Percentiles rank a stretch among this genome's conserved stretches.
These are phyloP conservation scores for Paramormyrops hopkinsi DNA, from an alignment of 2,797 vertebrate genomes.

Conservation along the genomic window DNA sequence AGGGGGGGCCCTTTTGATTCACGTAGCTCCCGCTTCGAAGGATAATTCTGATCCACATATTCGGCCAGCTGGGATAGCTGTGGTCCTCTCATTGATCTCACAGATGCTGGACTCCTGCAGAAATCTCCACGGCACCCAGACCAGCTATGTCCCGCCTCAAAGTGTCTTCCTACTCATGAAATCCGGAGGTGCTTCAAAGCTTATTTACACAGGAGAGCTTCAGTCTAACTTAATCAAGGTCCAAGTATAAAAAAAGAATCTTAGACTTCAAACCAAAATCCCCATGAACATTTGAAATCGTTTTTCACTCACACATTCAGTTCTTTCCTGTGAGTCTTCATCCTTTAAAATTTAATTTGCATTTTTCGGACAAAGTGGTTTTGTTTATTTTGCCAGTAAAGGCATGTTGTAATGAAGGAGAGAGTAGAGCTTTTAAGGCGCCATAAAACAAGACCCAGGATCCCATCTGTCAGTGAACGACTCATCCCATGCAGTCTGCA, in stretches of 20 bases:
- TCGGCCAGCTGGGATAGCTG: neutral
- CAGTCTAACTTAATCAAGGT: neutral
- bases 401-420: neutral
- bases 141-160: neutral
- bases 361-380: neutral
- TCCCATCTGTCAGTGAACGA: neutral
- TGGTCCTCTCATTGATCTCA: neutral
- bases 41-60: neutral
- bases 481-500: neutral
- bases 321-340: neutral
- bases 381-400: neutral
- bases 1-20: neutral
- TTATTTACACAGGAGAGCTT: neutral
- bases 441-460: neutral
- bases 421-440: neutral
- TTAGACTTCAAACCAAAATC: neutral
- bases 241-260: neutral
- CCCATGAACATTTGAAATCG: conserved; percentile 12
- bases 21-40: neutral
- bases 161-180: neutral
- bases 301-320: neutral
- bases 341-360: neutral
- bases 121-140: neutral
- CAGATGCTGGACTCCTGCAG: neutral
- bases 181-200: neutral